These are phyloP conservation scores for Chrysopa pallens DNA, from an alignment of 1,140 invertebrate genomes.

Conservation along the genomic window DNA sequence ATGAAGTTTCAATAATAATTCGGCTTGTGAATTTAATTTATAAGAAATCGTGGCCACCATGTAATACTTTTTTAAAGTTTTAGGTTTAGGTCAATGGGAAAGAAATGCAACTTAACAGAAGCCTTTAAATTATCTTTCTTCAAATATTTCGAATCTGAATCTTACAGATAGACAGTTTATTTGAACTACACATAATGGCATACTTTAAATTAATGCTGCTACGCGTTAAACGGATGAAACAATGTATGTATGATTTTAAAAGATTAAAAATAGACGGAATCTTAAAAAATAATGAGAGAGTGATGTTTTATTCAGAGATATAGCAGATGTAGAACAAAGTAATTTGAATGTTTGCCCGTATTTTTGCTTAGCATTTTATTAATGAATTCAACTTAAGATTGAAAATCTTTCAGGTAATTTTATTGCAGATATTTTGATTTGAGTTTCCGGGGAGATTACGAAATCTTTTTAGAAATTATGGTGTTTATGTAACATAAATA, in stretches of 20 bases:
- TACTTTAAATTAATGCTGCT: too few species aligned
- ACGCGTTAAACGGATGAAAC: background rate
- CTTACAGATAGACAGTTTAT: too few species aligned
- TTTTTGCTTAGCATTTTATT: background rate
- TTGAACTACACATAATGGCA: too few species aligned
- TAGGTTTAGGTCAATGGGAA: too few species aligned
- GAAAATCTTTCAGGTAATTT: background rate
- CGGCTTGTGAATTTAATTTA: too few species aligned
- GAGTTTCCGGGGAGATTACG: background rate
- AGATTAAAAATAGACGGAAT: background rate
- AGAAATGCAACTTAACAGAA: too few species aligned
- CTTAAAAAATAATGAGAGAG: background rate
- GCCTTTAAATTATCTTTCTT: too few species aligned
- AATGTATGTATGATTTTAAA: background rate
- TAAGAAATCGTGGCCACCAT: too few species aligned
- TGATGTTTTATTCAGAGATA: background rate
- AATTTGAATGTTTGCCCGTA: background rate
- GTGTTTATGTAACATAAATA: too few species aligned
- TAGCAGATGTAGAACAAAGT: background rate
- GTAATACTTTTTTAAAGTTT: too few species aligned
- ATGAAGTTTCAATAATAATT: too few species aligned
- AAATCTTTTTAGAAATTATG: background rate
- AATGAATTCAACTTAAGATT: background rate
- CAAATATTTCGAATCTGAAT: too few species aligned
- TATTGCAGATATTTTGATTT: background rate